Evolutionary conservation across 1,140 invertebrate genomes (phyloP), one percentile per base, ranked within the genome.

Genomic region (Belonocnema kinseyi): DNA sequence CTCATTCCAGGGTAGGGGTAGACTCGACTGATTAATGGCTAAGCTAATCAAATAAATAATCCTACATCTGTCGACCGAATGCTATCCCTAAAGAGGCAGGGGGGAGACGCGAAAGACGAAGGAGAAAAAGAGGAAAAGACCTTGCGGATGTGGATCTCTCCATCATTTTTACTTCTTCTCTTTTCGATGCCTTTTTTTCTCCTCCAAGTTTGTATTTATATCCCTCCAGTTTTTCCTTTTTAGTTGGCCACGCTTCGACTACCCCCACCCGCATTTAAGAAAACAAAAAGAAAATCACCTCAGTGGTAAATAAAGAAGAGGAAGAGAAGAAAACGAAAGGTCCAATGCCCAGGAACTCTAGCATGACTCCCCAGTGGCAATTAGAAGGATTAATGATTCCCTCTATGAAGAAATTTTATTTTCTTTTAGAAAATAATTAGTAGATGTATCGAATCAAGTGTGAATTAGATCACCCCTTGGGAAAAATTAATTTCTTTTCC

Each of bases 11-110:
- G 26, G 40, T 11, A 46, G 40, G 74, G 76, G 76, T 61, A 54
- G 53, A 73, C 71, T 17, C 1, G n/a, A 40, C 79, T 87, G 86
- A 87, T 87, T 87, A 87, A 87, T 84, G 85, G 80, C 78, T 51
- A 61, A 70, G 80, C 85, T 87, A 86, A 87, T 87, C 84, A 86
- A 87, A 87, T 86, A 87, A 87, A 87, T 86, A 87, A 85, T 87
- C 77, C 82, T 85, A 86, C 85, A 86, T 87, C 85, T 87, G 85
- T 87, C 85, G 82, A 85, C 83, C 86, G 85, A 87, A 85, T 87
- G 85, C 82, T 77, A 51, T 50, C 70, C 73, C 51, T 72, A 53
- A 50, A 77, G 53, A 54, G 52, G 72, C 51, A 53, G 26, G n/a
- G 54, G 77, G 74, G 76, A 50, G 74, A 54, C 16, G 10, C 11